phyloP scores from a whole-genome alignment of 1,140 invertebrate genomes.

The Trinorchestia longiramus region DNA sequence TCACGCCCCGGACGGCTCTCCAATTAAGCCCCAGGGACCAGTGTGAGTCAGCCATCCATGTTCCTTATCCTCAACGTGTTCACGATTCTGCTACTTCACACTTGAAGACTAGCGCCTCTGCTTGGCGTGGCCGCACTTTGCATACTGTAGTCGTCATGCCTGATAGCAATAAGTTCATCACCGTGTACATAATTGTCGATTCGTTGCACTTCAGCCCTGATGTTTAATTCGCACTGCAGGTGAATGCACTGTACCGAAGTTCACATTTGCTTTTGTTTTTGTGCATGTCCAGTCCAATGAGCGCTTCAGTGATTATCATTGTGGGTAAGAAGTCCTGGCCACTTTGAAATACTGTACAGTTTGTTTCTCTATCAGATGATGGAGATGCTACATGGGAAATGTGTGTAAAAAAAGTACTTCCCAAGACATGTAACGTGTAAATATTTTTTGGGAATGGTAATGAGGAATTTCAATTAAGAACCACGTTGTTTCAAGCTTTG shows the following conservation, averaged over 20 bases:
- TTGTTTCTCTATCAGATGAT: not conserved
- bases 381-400: not conserved
- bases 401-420: too few relatives aligned
- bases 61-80: not conserved
- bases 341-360: not conserved
- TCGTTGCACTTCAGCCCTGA: too few relatives aligned
- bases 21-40: constrained; percentile 62
- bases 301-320: not conserved
- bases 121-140: not conserved
- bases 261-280: not conserved
- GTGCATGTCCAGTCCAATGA: not conserved
- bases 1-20: constrained; percentile 63
- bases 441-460: not conserved
- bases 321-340: not conserved
- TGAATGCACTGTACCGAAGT: not conserved
- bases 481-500: too few relatives aligned
- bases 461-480: not conserved
- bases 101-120: not conserved
- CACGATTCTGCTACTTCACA: not conserved
- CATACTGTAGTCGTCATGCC: not conserved
- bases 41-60: constrained; percentile 60
- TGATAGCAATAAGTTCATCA: not conserved
- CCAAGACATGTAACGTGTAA: too few relatives aligned
- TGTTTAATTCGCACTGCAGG: not conserved
- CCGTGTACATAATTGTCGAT: not conserved